Base-by-base conservation (phyloP, 2,888 invertebrate species). In the Alviniconcha strummeri region DNA sequence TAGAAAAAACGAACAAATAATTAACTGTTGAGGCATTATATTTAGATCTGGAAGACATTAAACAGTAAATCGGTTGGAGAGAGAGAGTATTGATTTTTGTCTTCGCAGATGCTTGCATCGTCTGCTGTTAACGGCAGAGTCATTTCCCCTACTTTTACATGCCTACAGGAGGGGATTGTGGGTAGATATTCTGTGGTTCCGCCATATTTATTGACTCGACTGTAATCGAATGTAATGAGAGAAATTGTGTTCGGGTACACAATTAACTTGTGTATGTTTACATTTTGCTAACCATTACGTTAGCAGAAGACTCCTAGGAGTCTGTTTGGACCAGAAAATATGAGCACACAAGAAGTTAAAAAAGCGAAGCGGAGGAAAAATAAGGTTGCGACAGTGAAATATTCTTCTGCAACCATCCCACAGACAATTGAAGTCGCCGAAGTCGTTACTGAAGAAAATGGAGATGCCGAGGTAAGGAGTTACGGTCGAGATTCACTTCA, bases 291-390 rank as follows among this genome's bases (percentile, higher is more conserved):
- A 75, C 60, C 13, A 19, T 13, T 52, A 77, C 64, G 76, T 75
- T 82, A 82, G 69, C 82, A 56, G 64, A 64, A 76, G 76, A 11
- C 69, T 56, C 69, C 8, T 17, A 76, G 75, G 77, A 82, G 75
- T 82, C 77, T 67, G 9, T 36, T 60, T 82, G 76, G 56, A 76
- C 52, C 69, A 17, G 74, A 19, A 52, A 77, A 57, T 56, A 91
- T 91, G 91, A 91, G 90, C 87, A 87, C 88, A 80, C 83, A 87
- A 84, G 91, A 91, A 84, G 88, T 86, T 81, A 90, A 90, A 85
- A 91, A 90, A 86, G 84, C 89, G n/a, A 91, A 91, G 85, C 89
- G 90, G 78, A 89, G 90, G 87, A 90, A 89, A 86, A 86, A 85
- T 83, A 90, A 89, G 87, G 89, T 88, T 85, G 84, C 83, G 84